These are phyloP conservation scores for Cheilosia pagana DNA, from an alignment of 2,888 invertebrate species.

Conservation along the genomic window DNA sequence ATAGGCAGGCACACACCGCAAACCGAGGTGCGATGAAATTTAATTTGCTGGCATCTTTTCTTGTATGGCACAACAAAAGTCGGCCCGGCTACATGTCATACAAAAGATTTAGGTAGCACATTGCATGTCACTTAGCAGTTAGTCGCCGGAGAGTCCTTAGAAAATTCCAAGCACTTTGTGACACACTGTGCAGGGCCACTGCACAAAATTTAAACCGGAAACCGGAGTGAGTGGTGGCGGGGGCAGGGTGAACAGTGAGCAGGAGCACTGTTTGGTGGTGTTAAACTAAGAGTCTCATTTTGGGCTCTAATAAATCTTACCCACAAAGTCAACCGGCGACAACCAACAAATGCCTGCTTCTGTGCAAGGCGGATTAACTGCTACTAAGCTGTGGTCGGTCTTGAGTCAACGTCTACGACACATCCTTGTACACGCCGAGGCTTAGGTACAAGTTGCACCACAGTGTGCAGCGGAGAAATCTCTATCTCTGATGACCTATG, in stretches of 20 bases:
- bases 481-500: slow-evolving; percentile 73
- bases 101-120: slow-evolving; percentile 69
- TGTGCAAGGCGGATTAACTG: slow-evolving; percentile 65
- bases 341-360: slow-evolving; percentile 58
- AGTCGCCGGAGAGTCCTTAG: slow-evolving; percentile 51
- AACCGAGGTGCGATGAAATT: slow-evolving; percentile 63
- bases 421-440: slow-evolving; percentile 61
- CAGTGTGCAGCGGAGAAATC: slow-evolving; percentile 36
- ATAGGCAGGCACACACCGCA: slow-evolving; percentile 38
- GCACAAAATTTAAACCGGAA: slow-evolving; percentile 68
- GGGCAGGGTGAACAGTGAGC: too few relatives aligned
- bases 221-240: not conserved
- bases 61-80: slow-evolving; percentile 61
- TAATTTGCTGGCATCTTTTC: slow-evolving; percentile 67
- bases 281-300: slow-evolving; percentile 65
- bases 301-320: slow-evolving; percentile 68
- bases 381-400: slow-evolving; percentile 57
- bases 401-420: slow-evolving; percentile 36
- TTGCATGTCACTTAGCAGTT: slow-evolving; percentile 71
- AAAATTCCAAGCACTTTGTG: slow-evolving; percentile 56
- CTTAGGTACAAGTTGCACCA: slow-evolving; percentile 35
- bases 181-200: slow-evolving; percentile 42
- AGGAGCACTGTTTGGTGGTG: slow-evolving; percentile 34
- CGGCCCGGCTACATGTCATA: slow-evolving; percentile 36
- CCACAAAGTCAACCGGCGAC: slow-evolving; percentile 56